Evolutionary conservation across 2,888 invertebrate genomes (phyloP), one percentile per base, ranked within the genome.

Genomic region (Ormyrus thymus): DNA sequence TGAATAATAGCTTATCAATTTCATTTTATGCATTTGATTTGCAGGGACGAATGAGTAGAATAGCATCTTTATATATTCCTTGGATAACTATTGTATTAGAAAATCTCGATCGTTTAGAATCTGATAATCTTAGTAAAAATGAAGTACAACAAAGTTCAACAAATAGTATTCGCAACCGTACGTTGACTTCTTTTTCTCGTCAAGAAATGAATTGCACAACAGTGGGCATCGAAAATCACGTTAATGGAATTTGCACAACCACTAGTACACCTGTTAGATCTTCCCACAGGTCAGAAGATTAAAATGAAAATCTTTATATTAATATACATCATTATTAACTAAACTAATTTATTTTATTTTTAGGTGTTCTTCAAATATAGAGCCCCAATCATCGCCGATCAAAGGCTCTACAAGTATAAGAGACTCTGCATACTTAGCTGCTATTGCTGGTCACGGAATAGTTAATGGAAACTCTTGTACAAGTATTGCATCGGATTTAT

Each of bases 1-100:
- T 13, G 1, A n/a, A 56, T 29, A 45, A 62, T 6, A 29, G 29
- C 29, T 56, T 58, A 29, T 66, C 46, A 50, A 45, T 50, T 43
- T 61, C 56, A 66, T 51, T 64, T 70, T 75, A 51, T 29, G 29
- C 29, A 29, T 29, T 29, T 29, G 29, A 29, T 11, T 82, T 85
- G 7, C 83, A 92, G 92, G 94, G 95, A 6, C 95, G 96, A 87
- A 92, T 95, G 86, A 94, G 95, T 7, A 92, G 98, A 69, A 96
- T 99, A 72, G 96, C 97, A 0, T 93, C 96, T 59, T 92, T 99
- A 48, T 99, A 99, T 89, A 94, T 97, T 74, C 98, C 98, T 0
- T 95, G 98, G 94, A 91, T 99, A 81, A 94, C 95, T 6, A 94
- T 98, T 74, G 95, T 97, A 0, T 91, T 97, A 87, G 98, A 98